Evolutionary conservation across 2,113 vertebrate genomes (phyloP).

Genomic region (Malurus cyaneus): DNA sequence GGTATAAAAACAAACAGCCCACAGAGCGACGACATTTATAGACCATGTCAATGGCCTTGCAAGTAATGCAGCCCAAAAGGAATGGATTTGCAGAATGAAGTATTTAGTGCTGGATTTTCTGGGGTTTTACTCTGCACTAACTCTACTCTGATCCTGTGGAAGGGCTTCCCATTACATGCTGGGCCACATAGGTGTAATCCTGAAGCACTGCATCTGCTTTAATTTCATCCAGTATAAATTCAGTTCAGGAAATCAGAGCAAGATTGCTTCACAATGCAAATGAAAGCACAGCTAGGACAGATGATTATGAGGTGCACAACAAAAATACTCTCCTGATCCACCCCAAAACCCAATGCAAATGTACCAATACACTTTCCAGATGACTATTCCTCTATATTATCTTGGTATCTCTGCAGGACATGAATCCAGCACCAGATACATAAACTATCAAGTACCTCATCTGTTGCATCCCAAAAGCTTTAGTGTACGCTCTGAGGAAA

Average conservation of each 20-base stretch:
- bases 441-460: not conserved
- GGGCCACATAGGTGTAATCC: not conserved
- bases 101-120: not conserved
- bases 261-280: not conserved
- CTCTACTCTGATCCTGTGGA: not conserved
- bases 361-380: not conserved
- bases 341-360: not conserved
- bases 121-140: not conserved
- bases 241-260: not conserved
- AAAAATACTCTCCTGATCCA: not conserved
- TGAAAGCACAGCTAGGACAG: not conserved
- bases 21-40: not conserved
- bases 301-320: not conserved
- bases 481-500: not conserved
- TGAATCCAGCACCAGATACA: not conserved
- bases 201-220: not conserved
- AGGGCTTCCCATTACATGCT: not conserved
- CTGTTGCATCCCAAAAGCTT: not conserved
- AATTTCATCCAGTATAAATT: not conserved
- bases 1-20: not conserved
- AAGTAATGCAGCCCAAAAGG: not conserved
- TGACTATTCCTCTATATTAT: not conserved
- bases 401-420: not conserved
- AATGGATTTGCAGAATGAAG: not conserved
- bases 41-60: not conserved